These are phyloP conservation scores for Scaptomyza hsui DNA, from an alignment of 1,140 invertebrate species.

Conservation along the genomic window DNA sequence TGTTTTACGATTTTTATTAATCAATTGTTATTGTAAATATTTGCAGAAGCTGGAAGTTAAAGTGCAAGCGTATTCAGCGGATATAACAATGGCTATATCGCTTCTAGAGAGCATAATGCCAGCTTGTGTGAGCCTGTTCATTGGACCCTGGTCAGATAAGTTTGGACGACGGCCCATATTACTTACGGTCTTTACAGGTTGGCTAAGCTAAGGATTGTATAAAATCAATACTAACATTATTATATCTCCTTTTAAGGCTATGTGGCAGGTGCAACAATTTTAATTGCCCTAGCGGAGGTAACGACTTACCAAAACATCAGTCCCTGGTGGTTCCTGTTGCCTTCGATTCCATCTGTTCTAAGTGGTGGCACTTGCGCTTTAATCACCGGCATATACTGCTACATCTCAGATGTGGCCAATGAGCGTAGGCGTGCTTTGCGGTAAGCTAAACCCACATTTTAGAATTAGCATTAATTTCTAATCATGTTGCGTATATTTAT, in stretches of 20 bases:
- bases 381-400: conserved; percentile 87
- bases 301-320: conserved; percentile 77
- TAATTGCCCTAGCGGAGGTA: conserved; percentile 57
- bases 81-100: conserved; percentile 86
- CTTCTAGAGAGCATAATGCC: conserved; percentile 87
- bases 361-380: conserved; percentile 86
- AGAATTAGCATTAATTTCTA: neutral
- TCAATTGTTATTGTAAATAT: conserved; percentile 3
- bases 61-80: conserved; percentile 87
- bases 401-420: conserved; percentile 87
- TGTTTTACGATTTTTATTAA: conserved; percentile 11
- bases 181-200: conserved; percentile 85
- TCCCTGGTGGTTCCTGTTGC: conserved; percentile 87
- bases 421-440: conserved; percentile 85
- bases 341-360: conserved; percentile 86
- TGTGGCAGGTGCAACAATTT: conserved; percentile 49
- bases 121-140: conserved; percentile 87
- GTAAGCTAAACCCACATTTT: conserved; percentile 37
- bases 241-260: conserved; percentile 55
- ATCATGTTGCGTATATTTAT: conserved; percentile 20
- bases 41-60: conserved; percentile 85
- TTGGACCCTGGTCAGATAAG: conserved; percentile 90
- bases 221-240: neutral
- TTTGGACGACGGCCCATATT: conserved; percentile 89
- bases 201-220: neutral